Evolutionary conservation across 23 tunicate species (phyloP).

Genomic region (Trididemnum miniatum): DNA sequence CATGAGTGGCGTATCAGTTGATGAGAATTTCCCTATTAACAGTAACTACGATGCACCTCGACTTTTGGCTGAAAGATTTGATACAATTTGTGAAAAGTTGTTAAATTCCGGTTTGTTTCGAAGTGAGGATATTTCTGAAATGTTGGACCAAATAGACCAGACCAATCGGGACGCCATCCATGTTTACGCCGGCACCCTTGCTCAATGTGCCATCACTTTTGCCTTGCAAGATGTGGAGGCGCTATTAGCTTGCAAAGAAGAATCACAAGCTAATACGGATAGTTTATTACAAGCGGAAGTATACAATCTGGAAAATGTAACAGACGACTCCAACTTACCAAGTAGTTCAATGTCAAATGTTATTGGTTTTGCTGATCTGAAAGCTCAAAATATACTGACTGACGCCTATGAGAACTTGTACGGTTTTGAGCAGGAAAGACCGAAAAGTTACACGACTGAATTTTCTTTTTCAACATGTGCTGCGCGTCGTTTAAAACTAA

Average conservation of each 20-base stretch:
- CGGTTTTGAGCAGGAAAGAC: background rate
- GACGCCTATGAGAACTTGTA: background rate
- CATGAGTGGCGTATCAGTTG: background rate
- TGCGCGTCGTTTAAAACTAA: background rate
- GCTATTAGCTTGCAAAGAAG: too few species aligned
- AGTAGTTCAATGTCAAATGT: background rate
- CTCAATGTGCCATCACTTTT: background rate
- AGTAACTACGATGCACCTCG: too few species aligned
- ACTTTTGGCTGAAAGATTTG: too few species aligned
- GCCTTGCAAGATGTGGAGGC: slow-evolving; percentile 1
- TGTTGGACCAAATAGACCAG: background rate
- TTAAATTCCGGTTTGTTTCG: background rate
- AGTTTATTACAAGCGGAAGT: too few species aligned
- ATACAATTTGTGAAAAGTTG: background rate
- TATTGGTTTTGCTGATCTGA: background rate
- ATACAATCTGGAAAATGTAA: too few species aligned
- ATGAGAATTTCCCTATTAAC: too few species aligned
- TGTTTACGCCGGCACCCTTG: slow-evolving; percentile 5
- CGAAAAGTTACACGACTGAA: background rate
- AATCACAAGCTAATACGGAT: too few species aligned
- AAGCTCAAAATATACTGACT: background rate
- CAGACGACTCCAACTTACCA: too few species aligned
- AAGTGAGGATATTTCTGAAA: background rate
- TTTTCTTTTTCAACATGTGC: background rate
- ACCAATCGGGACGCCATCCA: background rate